Evolutionary conservation across 2,113 vertebrate genomes (phyloP).

Genomic region (Tauraco erythrolophus): DNA sequence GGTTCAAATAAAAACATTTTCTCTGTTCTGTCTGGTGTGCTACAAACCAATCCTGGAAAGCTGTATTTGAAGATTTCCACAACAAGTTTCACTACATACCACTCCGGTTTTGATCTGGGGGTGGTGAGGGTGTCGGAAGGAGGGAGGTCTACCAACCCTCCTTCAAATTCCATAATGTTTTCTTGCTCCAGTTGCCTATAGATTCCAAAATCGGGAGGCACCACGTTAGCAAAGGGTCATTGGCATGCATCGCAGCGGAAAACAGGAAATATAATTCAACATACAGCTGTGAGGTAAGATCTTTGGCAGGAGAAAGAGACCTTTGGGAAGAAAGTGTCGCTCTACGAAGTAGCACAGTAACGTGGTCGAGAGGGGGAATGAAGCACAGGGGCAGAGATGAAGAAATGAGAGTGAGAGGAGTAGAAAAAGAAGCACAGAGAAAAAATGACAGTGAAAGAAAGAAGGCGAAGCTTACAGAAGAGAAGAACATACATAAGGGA

Average conservation of each 20-base stretch:
- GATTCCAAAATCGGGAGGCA: background rate
- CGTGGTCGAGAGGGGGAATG: background rate
- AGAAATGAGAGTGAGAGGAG: background rate
- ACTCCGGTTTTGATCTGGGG: background rate
- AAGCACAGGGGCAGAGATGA: background rate
- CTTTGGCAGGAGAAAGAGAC: background rate
- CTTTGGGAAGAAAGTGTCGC: background rate
- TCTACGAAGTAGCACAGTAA: background rate
- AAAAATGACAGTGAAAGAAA: background rate
- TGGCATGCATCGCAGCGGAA: background rate
- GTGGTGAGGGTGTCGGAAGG: no score
- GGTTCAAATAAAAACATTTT: background rate
- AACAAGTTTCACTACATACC: background rate
- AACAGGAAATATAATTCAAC: constrained; percentile 19
- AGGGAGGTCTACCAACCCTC: background rate
- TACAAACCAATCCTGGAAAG: background rate
- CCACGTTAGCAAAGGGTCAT: background rate
- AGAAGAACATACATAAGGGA: background rate
- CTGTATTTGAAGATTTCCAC: background rate
- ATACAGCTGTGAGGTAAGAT: background rate
- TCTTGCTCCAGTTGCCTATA: background rate
- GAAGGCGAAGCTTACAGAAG: background rate
- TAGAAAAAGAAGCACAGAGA: background rate
- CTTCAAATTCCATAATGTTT: background rate
- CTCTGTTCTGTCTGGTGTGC: background rate